Evolutionary conservation across 1,140 invertebrate species (phyloP).

Genomic region (Drosophila cardini): DNA sequence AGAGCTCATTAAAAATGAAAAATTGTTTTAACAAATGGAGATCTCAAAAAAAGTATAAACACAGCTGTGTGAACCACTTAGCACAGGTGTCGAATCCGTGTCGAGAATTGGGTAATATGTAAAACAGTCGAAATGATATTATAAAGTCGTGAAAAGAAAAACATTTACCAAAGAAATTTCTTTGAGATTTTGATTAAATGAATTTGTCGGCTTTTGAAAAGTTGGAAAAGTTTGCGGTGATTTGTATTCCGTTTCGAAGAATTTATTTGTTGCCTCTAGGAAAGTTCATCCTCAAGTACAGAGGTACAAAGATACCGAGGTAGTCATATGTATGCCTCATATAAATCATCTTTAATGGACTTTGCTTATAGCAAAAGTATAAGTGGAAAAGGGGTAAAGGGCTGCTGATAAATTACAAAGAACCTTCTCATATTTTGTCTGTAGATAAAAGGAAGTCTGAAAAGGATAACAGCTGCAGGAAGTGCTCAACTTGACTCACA

Average conservation of each 20-base stretch:
- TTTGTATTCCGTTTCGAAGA: slow-evolving; percentile 21
- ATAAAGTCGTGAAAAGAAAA: slow-evolving; percentile 12
- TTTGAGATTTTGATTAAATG: slow-evolving; percentile 7
- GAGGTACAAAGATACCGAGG: not conserved
- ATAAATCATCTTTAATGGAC: slow-evolving; percentile 47
- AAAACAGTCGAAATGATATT: slow-evolving; percentile 16
- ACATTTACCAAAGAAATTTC: slow-evolving; percentile 1
- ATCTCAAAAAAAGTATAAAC: not conserved
- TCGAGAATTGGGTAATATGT: slow-evolving; percentile 1
- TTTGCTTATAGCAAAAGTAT: slow-evolving; percentile 18
- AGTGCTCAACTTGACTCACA: slow-evolving; percentile 51
- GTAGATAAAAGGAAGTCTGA: slow-evolving; percentile 25
- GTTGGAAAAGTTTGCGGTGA: slow-evolving; percentile 21
- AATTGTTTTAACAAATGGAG: slow-evolving; percentile 24
- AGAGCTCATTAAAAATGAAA: slow-evolving; percentile 47
- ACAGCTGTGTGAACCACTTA: slow-evolving; percentile 6
- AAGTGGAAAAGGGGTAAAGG: not conserved
- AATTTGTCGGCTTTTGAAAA: slow-evolving; percentile 12
- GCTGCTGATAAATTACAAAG: slow-evolving; percentile 32
- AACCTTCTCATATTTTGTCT: slow-evolving; percentile 8
- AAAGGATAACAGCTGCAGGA: slow-evolving; percentile 21
- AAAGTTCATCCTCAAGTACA: slow-evolving; percentile 29
- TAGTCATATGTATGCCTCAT: slow-evolving; percentile 3
- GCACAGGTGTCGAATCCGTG: slow-evolving; percentile 5
- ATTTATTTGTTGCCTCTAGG: slow-evolving; percentile 13